Evolutionary conservation across 2,113 vertebrate genomes (phyloP).

Genomic region (Hyperoodon ampullatus): DNA sequence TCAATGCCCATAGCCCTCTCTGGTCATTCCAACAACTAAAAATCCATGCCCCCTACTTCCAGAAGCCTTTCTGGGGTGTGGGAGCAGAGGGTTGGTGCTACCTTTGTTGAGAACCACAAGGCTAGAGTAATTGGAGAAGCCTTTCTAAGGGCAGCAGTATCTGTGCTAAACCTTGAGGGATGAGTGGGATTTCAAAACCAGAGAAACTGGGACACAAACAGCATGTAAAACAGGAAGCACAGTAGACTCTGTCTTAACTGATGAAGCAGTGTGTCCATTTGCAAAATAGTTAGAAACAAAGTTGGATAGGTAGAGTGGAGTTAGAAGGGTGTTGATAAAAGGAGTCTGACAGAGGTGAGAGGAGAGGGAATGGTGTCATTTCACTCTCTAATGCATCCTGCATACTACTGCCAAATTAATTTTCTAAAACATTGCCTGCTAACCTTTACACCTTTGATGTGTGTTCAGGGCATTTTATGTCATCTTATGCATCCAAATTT

Average conservation of each 20-base stretch:
- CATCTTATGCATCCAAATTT: background rate
- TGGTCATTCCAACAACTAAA: background rate
- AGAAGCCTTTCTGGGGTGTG: background rate
- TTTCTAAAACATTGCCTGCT: background rate
- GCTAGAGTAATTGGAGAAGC: background rate
- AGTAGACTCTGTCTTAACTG: background rate
- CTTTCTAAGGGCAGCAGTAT: background rate
- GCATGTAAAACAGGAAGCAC: background rate
- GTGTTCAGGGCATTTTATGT: constrained; percentile 28
- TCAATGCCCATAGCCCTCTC: background rate
- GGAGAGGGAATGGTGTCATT: background rate
- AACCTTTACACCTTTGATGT: background rate
- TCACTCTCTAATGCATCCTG: background rate
- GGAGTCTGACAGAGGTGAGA: background rate
- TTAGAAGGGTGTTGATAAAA: background rate
- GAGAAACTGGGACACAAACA: background rate
- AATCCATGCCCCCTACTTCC: background rate
- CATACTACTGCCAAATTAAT: background rate
- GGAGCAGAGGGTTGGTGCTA: background rate
- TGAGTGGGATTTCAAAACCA: constrained; percentile 1
- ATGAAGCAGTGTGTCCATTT: background rate
- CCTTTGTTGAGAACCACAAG: background rate
- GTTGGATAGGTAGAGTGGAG: background rate
- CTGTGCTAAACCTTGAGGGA: background rate
- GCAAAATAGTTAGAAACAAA: constrained; percentile 30